These are phyloP conservation scores for Phoebastria nigripes DNA, from an alignment of 2,797 vertebrate genomes.

Conservation along the genomic window DNA sequence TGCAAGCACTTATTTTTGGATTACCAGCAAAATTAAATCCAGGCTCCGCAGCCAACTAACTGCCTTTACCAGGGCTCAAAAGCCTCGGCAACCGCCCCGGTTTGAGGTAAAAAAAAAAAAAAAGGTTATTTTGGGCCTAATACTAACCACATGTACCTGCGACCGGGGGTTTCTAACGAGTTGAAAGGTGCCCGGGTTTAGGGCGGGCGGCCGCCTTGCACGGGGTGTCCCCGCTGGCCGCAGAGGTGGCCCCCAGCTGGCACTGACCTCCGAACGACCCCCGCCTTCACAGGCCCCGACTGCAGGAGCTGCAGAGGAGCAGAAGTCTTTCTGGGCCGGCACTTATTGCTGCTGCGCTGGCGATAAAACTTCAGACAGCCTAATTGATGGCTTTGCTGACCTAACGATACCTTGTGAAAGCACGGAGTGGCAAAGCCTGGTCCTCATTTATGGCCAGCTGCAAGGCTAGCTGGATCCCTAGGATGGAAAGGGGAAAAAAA, in stretches of 20 bases:
- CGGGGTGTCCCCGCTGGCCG: conserved; percentile 76
- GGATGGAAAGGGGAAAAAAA: conserved; percentile 63
- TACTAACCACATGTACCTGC: conserved; percentile 91
- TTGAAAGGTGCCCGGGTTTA: conserved; percentile 73
- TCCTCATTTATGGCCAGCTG: conserved; percentile 98
- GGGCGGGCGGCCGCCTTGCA: conserved; percentile 74
- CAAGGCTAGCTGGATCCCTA: conserved; percentile 83
- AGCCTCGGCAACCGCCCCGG: conserved; percentile 57
- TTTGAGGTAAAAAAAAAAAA: conserved; percentile 64
- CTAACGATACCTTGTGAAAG: conserved; percentile 99
- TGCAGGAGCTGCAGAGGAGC: conserved; percentile 87
- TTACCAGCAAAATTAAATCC: conserved; percentile 96
- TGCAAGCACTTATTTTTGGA: conserved; percentile 92
- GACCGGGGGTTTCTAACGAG: conserved; percentile 61
- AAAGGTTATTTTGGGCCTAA: conserved; percentile 78
- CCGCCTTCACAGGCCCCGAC: conserved; percentile 86
- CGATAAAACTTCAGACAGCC: conserved; percentile 99
- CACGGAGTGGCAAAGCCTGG: conserved; percentile 89
- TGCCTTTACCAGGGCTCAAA: conserved; percentile 75
- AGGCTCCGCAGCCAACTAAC: conserved; percentile 87
- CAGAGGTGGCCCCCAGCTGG: conserved; percentile 87
- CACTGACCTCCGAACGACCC: conserved; percentile 93
- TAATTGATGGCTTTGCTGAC: conserved; percentile 99
- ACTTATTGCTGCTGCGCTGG: conserved; percentile 92
- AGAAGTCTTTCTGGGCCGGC: conserved; percentile 91